Evolutionary conservation across 2,888 invertebrate genomes (phyloP).

Genomic region (Machimus atricapillus): DNA sequence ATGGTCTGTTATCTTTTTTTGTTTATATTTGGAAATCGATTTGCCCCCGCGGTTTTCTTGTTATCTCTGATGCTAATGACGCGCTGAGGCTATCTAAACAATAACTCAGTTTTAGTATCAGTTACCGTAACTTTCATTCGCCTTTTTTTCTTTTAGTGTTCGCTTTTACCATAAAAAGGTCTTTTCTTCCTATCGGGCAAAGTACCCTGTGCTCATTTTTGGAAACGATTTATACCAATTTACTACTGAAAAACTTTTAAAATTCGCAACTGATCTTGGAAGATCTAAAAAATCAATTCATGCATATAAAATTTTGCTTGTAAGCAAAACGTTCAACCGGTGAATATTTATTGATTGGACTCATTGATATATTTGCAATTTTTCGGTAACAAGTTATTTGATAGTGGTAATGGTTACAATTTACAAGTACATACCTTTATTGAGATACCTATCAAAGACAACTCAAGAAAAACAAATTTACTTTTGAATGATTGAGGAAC

Average conservation of each 20-base stretch:
- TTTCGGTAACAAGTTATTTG: no score
- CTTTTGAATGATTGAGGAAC: no score
- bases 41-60: not conserved
- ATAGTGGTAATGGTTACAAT: no score
- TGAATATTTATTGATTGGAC: not conserved
- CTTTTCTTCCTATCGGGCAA: not conserved
- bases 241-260: not conserved
- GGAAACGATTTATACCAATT: not conserved
- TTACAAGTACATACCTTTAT: no score
- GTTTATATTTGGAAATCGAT: not conserved
- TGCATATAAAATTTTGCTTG: not conserved
- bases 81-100: not conserved
- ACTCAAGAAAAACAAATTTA: no score
- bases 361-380: not conserved
- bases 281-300: not conserved
- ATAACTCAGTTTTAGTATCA: not conserved
- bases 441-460: no score
- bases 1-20: not conserved
- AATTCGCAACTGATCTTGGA: not conserved
- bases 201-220: not conserved
- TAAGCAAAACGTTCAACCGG: not conserved
- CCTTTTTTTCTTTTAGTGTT: not conserved
- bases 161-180: not conserved
- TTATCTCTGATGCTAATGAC: not conserved
- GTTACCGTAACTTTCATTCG: not conserved